Conservation (phyloP, 2,888 invertebrate species). For the Ochlodes sylvanus region DNA sequence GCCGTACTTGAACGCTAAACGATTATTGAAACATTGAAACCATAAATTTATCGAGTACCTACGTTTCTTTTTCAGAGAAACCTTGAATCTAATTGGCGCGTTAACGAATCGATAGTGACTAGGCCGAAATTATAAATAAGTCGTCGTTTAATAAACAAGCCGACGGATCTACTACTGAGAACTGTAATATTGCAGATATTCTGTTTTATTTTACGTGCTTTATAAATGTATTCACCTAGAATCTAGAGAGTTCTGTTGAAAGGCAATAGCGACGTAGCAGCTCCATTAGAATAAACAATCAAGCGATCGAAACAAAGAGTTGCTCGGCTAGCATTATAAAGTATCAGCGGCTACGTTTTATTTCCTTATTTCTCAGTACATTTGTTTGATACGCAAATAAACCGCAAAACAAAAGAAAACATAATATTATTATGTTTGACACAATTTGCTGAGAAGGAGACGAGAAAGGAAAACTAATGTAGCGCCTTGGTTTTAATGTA, state of each 20-base stretch:
- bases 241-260: conserved; percentile 25
- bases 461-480: neutral
- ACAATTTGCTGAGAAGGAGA: neutral
- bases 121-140: conserved; percentile 27
- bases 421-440: conserved; percentile 10
- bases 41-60: conserved; percentile 52
- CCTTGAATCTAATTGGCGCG: conserved; percentile 66
- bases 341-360: conserved; percentile 9
- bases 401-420: conserved; percentile 11
- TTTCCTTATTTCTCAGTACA: conserved; percentile 22
- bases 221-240: neutral
- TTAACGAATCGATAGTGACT: conserved; percentile 49
- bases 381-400: conserved; percentile 14
- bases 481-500: neutral
- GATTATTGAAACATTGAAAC: conserved; percentile 61
- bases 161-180: conserved; percentile 12
- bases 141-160: conserved; percentile 18
- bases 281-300: conserved; percentile 30
- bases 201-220: neutral
- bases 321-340: conserved; percentile 20
- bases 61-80: conserved; percentile 55
- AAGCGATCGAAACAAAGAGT: conserved; percentile 26
- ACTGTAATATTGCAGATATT: neutral
- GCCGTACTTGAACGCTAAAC: conserved; percentile 68
- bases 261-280: conserved; percentile 13